These are phyloP conservation scores for Desmophyllum pertusum DNA, from an alignment of 92 coral and sea anemone genomes.

Conservation along the genomic window DNA sequence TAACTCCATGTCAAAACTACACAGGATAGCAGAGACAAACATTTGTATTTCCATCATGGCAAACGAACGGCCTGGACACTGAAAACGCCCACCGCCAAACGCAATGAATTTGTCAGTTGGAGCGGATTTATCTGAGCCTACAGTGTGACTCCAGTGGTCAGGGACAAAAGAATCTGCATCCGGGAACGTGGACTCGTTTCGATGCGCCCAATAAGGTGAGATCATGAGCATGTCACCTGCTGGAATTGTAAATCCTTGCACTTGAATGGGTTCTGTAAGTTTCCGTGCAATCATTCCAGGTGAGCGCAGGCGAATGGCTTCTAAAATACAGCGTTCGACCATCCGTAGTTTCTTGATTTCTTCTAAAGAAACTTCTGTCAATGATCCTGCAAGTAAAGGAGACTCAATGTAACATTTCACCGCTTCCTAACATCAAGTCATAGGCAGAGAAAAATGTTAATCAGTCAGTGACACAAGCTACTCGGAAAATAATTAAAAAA, in stretches of 20 bases:
- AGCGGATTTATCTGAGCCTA: slow-evolving; percentile 31
- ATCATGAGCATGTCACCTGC: slow-evolving; percentile 51
- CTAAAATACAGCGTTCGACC: slow-evolving; percentile 50
- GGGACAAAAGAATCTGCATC: slow-evolving; percentile 48
- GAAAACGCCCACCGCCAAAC: slow-evolving; percentile 66
- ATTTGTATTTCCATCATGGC: slow-evolving; percentile 69
- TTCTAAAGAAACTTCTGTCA: slow-evolving; percentile 19
- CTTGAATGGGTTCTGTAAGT: slow-evolving; percentile 50
- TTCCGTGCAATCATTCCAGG: slow-evolving; percentile 55
- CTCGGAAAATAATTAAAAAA: too few relatives aligned
- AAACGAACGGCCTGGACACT: slow-evolving; percentile 64
- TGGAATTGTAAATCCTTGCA: slow-evolving; percentile 47
- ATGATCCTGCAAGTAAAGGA: slow-evolving; percentile 11
- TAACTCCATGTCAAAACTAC: slow-evolving; percentile 43
- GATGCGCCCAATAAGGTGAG: slow-evolving; percentile 66
- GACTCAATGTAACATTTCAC: background rate
- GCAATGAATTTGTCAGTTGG: slow-evolving; percentile 51
- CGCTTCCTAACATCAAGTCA: background rate
- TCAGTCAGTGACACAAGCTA: too few relatives aligned
- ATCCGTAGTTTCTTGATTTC: slow-evolving; percentile 49
- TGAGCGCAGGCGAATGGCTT: slow-evolving; percentile 60
- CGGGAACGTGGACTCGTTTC: slow-evolving; percentile 34
- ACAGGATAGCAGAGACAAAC: slow-evolving; percentile 44
- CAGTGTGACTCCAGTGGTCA: slow-evolving; percentile 40
- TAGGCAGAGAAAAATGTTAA: too few relatives aligned